A percentile compares a stretch with the other conserved stretches of the same genome.
Evolutionary conservation across 2,888 invertebrate species (phyloP).

Genomic region (Theretra japonica): DNA sequence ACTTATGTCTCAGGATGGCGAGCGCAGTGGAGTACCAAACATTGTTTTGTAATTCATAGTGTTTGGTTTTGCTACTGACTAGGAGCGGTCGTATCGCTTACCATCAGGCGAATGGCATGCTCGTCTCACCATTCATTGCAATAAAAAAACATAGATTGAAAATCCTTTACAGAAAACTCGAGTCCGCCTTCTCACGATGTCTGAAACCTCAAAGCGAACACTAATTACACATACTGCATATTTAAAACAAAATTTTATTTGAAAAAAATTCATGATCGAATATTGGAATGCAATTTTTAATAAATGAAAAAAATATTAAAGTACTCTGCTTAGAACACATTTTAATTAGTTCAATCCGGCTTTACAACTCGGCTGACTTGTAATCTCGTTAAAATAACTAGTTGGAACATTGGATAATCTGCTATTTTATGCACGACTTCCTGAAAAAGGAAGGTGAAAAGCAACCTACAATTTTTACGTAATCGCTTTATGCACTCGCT

Average conservation of each 20-base stretch:
- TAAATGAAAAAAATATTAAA: too few species aligned
- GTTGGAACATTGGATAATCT: background rate
- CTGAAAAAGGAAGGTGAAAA: background rate
- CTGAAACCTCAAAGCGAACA: too few species aligned
- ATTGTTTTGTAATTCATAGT: too few species aligned
- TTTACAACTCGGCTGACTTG: background rate
- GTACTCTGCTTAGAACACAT: background rate
- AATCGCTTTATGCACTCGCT: background rate
- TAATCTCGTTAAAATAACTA: constrained; percentile 6
- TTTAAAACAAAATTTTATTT: background rate
- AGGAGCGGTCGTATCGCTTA: too few species aligned
- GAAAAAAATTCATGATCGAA: background rate
- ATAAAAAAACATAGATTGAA: too few species aligned
- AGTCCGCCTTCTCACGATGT: too few species aligned
- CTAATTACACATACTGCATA: background rate
- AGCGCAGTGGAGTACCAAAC: too few species aligned
- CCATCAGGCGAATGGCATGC: too few species aligned
- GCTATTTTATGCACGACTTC: background rate
- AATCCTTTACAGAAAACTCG: too few species aligned
- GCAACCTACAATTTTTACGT: background rate
- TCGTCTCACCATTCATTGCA: too few species aligned
- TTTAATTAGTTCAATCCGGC: constrained; percentile 2
- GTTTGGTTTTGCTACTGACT: too few species aligned
- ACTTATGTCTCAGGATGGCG: too few species aligned
- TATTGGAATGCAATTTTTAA: background rate